Conservation (phyloP, 1,140 invertebrate genomes). For the Drosophila kepulauana region DNA sequence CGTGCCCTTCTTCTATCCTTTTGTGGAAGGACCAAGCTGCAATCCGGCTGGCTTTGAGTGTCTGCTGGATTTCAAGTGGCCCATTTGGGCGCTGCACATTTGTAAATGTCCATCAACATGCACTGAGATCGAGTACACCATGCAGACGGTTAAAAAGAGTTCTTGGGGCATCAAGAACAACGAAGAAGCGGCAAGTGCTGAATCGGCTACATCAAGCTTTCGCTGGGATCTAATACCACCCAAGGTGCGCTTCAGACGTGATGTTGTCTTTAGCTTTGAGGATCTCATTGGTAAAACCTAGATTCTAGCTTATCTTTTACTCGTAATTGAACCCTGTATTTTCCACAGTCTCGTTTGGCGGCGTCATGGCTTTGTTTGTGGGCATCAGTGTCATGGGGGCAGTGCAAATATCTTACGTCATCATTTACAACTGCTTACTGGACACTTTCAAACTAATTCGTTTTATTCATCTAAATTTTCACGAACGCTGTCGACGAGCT, state of each 20-base stretch:
- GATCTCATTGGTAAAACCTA: slow-evolving; percentile 73
- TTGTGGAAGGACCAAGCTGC: slow-evolving; percentile 73
- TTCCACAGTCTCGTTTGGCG: slow-evolving; percentile 75
- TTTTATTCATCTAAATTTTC: slow-evolving; percentile 18
- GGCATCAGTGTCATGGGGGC: slow-evolving; percentile 72
- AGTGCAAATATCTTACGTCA: slow-evolving; percentile 63
- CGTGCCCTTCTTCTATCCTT: slow-evolving; percentile 82
- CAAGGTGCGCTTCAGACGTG: slow-evolving; percentile 80
- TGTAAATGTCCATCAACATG: slow-evolving; percentile 83
- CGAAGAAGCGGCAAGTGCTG: slow-evolving; percentile 56
- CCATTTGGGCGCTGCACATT: slow-evolving; percentile 81
- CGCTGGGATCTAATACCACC: slow-evolving; percentile 83
- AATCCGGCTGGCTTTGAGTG: slow-evolving; percentile 82
- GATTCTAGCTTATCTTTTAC: neutral
- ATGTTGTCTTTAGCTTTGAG: slow-evolving; percentile 85
- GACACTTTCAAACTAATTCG: slow-evolving; percentile 49
- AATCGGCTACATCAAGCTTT: slow-evolving; percentile 78
- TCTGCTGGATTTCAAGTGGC: slow-evolving; percentile 81
- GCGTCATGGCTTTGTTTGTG: slow-evolving; percentile 72
- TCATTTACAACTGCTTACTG: slow-evolving; percentile 52
- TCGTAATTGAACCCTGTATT: neutral
- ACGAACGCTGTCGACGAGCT: slow-evolving; percentile 21
- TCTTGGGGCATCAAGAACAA: slow-evolving; percentile 74
- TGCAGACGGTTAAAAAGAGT: slow-evolving; percentile 79
- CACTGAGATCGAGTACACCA: slow-evolving; percentile 79